phyloP scores from a whole-genome alignment of 2,888 invertebrate species.

The Caradrina kadenii region DNA sequence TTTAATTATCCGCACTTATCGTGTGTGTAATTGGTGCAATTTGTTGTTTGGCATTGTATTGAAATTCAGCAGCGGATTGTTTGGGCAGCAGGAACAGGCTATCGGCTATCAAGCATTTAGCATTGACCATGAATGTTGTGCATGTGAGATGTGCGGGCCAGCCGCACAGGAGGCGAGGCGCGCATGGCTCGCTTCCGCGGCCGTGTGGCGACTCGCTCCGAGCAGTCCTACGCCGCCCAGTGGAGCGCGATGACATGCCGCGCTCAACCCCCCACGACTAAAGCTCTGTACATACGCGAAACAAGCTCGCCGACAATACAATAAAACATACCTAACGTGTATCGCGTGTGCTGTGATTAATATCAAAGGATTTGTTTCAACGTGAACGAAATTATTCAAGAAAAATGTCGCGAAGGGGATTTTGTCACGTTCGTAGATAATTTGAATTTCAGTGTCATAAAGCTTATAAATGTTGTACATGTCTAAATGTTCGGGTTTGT shows the following conservation, averaged over 20 bases:
- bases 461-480: constrained; percentile 83
- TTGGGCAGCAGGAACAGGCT: constrained; percentile 68
- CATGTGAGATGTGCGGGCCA: constrained; percentile 59
- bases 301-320: constrained; percentile 58
- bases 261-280: constrained; percentile 67
- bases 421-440: constrained; percentile 85
- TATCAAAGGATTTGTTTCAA: constrained; percentile 59
- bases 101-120: constrained; percentile 69
- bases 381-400: constrained; percentile 65
- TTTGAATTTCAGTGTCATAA: constrained; percentile 80
- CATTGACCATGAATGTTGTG: constrained; percentile 83
- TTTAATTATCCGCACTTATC: constrained; percentile 54
- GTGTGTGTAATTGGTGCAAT: constrained; percentile 61
- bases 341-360: constrained; percentile 76
- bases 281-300: constrained; percentile 68
- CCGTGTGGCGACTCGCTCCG: constrained; percentile 57
- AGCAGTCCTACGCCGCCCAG: constrained; percentile 82
- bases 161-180: constrained; percentile 58
- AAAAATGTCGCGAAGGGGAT: constrained; percentile 76
- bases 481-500: constrained; percentile 70
- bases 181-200: constrained; percentile 71
- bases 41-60: constrained; percentile 55
- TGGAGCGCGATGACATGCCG: constrained; percentile 83
- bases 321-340: constrained; percentile 52
- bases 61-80: constrained; percentile 53